Conservation (phyloP, 2,888 invertebrate species). For the Rotaria sp. region DNA sequence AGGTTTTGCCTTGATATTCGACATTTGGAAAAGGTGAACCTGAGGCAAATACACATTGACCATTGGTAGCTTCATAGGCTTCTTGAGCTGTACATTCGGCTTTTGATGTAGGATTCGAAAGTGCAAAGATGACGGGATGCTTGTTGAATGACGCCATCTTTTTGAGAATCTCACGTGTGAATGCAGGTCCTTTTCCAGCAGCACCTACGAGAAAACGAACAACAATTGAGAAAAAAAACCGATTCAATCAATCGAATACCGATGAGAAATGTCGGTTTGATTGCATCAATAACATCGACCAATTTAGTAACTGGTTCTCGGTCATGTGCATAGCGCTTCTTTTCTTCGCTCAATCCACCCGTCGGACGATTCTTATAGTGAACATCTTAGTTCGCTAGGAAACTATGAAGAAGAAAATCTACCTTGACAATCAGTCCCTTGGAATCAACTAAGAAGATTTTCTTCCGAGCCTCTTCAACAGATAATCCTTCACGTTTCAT, state of each 20-base stretch:
- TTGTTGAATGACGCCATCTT: slow-evolving; percentile 77
- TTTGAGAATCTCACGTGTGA: slow-evolving; percentile 74
- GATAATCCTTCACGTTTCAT: slow-evolving; percentile 9
- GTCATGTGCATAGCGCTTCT: slow-evolving; percentile 9
- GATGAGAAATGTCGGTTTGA: slow-evolving; percentile 36
- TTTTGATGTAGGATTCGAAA: slow-evolving; percentile 90
- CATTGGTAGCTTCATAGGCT: slow-evolving; percentile 78
- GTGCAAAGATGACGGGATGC: slow-evolving; percentile 85
- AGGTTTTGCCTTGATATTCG: slow-evolving; percentile 70
- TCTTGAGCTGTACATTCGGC: slow-evolving; percentile 96
- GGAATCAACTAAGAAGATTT: slow-evolving; percentile 35
- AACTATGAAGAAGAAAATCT: neutral
- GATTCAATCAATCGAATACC: neutral
- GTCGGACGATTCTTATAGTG: neutral
- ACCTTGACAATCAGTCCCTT: slow-evolving; percentile 35
- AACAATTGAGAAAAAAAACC: neutral
- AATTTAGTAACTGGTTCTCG: slow-evolving; percentile 26
- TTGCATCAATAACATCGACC: slow-evolving; percentile 20
- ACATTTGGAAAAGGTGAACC: slow-evolving; percentile 91
- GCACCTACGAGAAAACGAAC: slow-evolving; percentile 62
- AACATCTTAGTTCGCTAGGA: neutral
- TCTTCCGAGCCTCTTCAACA: slow-evolving; percentile 32
- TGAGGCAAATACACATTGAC: slow-evolving; percentile 74
- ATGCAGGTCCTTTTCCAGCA: slow-evolving; percentile 83
- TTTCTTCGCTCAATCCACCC: slow-evolving; percentile 33